phyloP scores from a whole-genome alignment of 1,140 invertebrate genomes.

The Drusus annulatus region DNA sequence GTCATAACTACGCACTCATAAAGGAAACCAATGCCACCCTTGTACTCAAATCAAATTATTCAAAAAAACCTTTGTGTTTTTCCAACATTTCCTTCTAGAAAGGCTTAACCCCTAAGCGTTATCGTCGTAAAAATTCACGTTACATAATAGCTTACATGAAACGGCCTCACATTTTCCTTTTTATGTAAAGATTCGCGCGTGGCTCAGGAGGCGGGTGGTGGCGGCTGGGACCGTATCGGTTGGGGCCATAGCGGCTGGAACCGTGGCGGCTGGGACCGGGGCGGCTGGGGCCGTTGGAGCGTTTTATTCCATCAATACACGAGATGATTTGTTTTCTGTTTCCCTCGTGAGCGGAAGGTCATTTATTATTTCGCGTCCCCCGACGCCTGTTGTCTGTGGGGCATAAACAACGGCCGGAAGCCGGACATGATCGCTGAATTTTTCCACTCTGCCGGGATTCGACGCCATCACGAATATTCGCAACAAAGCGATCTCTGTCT shows the following conservation, averaged over 20 bases:
- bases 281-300: constrained; percentile 1
- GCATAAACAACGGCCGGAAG: constrained; percentile 56
- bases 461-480: constrained; percentile 1
- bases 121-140: constrained; percentile 38
- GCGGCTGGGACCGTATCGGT: too few species aligned
- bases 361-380: constrained; percentile 56
- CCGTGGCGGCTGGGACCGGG: not conserved
- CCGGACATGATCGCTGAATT: constrained; percentile 47
- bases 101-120: constrained; percentile 9
- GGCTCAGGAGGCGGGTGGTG: not conserved
- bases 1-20: too few species aligned
- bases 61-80: constrained; percentile 21
- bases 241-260: too few species aligned
- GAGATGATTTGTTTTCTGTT: constrained; percentile 55
- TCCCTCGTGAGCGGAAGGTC: constrained; percentile 50
- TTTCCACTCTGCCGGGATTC: constrained; percentile 39
- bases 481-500: constrained; percentile 12
- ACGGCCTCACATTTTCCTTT: constrained; percentile 15
- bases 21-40: not conserved
- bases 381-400: constrained; percentile 48
- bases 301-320: constrained; percentile 55
- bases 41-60: constrained; percentile 21
- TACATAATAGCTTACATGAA: constrained; percentile 29
- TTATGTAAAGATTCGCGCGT: too few species aligned
- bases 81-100: constrained; percentile 1